phyloP scores from a whole-genome alignment of 2,113 vertebrate species.

The Oryzias melastigma region DNA sequence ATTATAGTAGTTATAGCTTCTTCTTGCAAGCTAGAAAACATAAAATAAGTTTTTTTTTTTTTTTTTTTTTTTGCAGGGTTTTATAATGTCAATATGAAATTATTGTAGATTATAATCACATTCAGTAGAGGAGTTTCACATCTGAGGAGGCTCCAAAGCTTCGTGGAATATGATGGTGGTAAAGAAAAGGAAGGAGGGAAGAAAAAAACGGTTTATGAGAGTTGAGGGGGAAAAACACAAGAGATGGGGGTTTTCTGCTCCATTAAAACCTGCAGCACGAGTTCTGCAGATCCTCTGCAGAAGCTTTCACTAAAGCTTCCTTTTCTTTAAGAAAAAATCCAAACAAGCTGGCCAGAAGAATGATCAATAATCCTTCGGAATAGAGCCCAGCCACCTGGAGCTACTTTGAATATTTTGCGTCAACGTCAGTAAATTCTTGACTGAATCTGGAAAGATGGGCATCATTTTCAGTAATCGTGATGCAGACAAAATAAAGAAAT shows the following conservation, averaged over 20 bases:
- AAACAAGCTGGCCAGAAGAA: constrained; percentile 29
- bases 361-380: constrained; percentile 35
- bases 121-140: too few relatives aligned
- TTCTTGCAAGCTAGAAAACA: too few relatives aligned
- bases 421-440: constrained; percentile 3
- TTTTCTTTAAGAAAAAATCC: constrained; percentile 19
- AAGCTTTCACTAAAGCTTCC: constrained; percentile 9
- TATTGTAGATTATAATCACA: too few relatives aligned
- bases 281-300: constrained; percentile 20
- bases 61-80: not conserved
- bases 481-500: constrained; percentile 7
- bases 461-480: constrained; percentile 15
- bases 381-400: constrained; percentile 21
- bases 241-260: constrained; percentile 44
- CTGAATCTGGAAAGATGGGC: not conserved
- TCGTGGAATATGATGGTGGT: constrained; percentile 1
- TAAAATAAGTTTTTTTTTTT: too few relatives aligned
- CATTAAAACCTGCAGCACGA: constrained; percentile 49
- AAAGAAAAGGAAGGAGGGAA: not conserved
- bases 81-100: not conserved
- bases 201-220: constrained; percentile 15
- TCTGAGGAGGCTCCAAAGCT: constrained; percentile 33
- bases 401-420: not conserved
- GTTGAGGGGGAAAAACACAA: constrained; percentile 24
- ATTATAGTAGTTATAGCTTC: too few relatives aligned